Conservation (phyloP, 2,888 invertebrate genomes). For the Caenorhabditis imperialis region DNA sequence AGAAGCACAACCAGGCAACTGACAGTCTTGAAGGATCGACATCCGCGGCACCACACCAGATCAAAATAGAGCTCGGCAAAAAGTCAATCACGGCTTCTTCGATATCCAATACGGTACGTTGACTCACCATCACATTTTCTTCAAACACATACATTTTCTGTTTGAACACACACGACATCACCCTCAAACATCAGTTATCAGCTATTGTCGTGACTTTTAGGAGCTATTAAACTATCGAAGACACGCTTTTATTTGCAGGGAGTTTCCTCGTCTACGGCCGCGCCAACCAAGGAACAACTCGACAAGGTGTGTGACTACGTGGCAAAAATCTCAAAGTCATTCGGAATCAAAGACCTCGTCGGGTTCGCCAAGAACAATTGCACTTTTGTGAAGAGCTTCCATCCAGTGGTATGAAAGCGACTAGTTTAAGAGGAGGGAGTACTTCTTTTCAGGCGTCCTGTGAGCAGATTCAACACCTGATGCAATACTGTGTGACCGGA, state of each 20-base stretch:
- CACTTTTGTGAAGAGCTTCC: conserved; percentile 50
- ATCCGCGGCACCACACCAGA: conserved; percentile 24
- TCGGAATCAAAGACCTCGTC: conserved; percentile 57
- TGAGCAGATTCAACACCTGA: conserved; percentile 53
- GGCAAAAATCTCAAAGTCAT: conserved; percentile 46
- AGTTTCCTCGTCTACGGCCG: conserved; percentile 18
- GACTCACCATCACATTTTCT: conserved; percentile 26
- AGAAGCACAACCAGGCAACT: conserved; percentile 44
- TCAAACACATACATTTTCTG: background rate
- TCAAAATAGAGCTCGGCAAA: conserved; percentile 40
- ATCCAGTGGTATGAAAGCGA: conserved; percentile 48
- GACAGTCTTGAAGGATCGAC: conserved; percentile 4
- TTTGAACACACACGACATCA: conserved; percentile 38
- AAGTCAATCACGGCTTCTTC: conserved; percentile 22
- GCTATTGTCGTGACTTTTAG: conserved; percentile 36
- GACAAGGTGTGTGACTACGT: conserved; percentile 53
- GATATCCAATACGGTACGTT: conserved; percentile 19
- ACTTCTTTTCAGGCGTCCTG: conserved; percentile 52
- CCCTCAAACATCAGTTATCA: conserved; percentile 46
- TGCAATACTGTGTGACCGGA: conserved; percentile 51
- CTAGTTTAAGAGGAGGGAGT: background rate
- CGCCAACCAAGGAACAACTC: conserved; percentile 47
- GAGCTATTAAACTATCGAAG: conserved; percentile 30
- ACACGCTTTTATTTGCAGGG: conserved; percentile 25
- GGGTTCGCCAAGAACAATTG: conserved; percentile 59